Percentiles rank a stretch among this genome's conserved stretches.
Evolutionary conservation across 2,113 vertebrate genomes (phyloP).

Genomic region (Oxyura jamaicensis): DNA sequence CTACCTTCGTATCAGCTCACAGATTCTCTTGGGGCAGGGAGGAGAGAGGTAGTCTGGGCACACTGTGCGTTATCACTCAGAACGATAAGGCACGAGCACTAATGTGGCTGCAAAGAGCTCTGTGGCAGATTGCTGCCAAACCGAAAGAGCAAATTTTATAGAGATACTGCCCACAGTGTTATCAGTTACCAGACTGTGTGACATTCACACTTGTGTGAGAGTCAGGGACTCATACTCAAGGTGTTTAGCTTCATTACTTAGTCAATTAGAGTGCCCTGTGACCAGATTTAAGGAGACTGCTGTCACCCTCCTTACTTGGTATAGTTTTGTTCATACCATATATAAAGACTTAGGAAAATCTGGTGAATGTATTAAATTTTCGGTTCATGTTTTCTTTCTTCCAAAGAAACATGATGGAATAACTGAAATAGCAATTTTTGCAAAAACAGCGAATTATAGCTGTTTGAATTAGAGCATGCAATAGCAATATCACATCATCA

Average conservation of each 20-base stretch:
- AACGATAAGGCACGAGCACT: background rate
- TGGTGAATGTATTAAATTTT: background rate
- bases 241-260: constrained; percentile 33
- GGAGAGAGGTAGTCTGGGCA: background rate
- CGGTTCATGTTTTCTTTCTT: background rate
- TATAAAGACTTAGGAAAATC: background rate
- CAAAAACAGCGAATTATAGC: background rate
- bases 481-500: background rate
- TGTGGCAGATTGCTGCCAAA: background rate
- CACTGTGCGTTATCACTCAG: background rate
- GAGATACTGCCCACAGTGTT: background rate
- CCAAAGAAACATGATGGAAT: background rate
- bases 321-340: background rate
- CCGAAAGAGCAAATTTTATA: background rate
- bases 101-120: background rate
- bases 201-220: background rate
- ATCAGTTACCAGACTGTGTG: background rate
- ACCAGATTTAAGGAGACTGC: background rate
- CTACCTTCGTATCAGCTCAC: background rate
- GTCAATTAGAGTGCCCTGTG: background rate
- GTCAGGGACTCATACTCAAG: background rate
- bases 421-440: background rate
- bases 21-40: background rate
- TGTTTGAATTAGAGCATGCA: background rate
- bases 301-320: background rate